These are phyloP conservation scores for Loriculus beryllinus DNA, from an alignment of 2,797 vertebrate species.

Conservation along the genomic window DNA sequence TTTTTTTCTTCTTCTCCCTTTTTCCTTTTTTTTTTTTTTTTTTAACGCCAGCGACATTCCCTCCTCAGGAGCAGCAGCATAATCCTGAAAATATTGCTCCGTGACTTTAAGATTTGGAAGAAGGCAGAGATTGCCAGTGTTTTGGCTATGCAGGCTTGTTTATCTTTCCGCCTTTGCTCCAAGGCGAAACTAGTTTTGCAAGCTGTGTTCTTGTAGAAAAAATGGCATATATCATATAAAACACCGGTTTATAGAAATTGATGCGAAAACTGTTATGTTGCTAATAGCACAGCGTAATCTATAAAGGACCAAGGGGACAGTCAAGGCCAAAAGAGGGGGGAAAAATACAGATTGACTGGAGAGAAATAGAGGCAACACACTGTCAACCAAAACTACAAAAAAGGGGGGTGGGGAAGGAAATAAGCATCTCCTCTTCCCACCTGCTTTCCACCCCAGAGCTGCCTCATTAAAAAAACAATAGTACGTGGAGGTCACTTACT, in stretches of 20 bases:
- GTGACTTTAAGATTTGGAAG: slow-evolving; percentile 77
- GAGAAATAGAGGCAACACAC: background rate
- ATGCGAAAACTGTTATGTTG: slow-evolving; percentile 68
- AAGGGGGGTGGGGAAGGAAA: background rate
- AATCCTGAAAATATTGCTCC: slow-evolving; percentile 76
- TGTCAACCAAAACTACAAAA: background rate
- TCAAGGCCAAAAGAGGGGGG: background rate
- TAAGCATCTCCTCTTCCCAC: background rate
- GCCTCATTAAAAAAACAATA: background rate
- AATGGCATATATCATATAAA: slow-evolving; percentile 76
- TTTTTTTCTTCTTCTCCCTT: background rate
- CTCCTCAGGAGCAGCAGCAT: slow-evolving; percentile 66
- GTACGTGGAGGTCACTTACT: slow-evolving; percentile 3
- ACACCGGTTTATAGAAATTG: slow-evolving; percentile 73
- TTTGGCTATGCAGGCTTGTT: slow-evolving; percentile 76
- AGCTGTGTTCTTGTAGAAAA: slow-evolving; percentile 77
- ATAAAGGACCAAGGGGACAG: slow-evolving; percentile 26
- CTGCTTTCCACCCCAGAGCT: background rate
- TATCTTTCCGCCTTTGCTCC: slow-evolving; percentile 80
- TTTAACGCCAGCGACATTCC: slow-evolving; percentile 57
- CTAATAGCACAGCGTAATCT: slow-evolving; percentile 30
- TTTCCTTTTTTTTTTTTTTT: background rate
- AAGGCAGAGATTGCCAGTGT: slow-evolving; percentile 74
- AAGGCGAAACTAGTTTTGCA: slow-evolving; percentile 78
- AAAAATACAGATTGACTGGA: background rate